phyloP scores from a whole-genome alignment of 2,888 invertebrate species.

The Heteromurus nitidus region DNA sequence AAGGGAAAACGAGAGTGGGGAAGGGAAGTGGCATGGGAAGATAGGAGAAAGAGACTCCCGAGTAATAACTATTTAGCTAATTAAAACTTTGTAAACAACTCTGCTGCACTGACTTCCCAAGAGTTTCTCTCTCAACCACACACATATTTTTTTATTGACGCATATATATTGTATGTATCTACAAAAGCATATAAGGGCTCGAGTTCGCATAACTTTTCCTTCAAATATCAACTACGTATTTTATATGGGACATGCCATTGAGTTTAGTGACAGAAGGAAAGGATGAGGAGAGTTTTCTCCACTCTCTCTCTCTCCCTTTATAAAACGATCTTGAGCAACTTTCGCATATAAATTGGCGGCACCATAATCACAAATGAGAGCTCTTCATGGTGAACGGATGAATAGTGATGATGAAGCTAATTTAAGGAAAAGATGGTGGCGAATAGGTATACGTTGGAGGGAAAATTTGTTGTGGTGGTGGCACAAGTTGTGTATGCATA shows the following conservation, averaged over 20 bases:
- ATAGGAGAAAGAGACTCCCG: constrained; percentile 5
- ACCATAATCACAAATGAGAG: constrained; percentile 14
- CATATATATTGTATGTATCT: not conserved
- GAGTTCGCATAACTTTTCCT: too few species aligned
- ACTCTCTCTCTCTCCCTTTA: not conserved
- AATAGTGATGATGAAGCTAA: constrained; percentile 24
- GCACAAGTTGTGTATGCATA: too few species aligned
- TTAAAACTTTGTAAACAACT: constrained; percentile 48
- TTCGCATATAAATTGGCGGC: not conserved
- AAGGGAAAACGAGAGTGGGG: not conserved
- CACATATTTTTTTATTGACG: not conserved
- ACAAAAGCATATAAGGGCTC: not conserved
- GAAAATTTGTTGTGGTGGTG: too few species aligned
- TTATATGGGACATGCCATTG: too few species aligned
- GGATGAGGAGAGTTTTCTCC: not conserved
- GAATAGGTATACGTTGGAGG: too few species aligned
- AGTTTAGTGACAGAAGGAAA: not conserved
- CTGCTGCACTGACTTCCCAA: constrained; percentile 8
- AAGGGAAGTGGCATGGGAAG: constrained; percentile 3
- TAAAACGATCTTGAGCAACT: too few species aligned
- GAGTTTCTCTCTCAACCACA: not conserved
- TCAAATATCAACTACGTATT: too few species aligned
- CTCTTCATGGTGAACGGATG: not conserved
- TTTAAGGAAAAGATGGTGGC: constrained; percentile 10
- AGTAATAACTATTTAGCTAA: constrained; percentile 45